Evolutionary conservation across 1,140 invertebrate species (phyloP).

Genomic region (Brachionus sp.): DNA sequence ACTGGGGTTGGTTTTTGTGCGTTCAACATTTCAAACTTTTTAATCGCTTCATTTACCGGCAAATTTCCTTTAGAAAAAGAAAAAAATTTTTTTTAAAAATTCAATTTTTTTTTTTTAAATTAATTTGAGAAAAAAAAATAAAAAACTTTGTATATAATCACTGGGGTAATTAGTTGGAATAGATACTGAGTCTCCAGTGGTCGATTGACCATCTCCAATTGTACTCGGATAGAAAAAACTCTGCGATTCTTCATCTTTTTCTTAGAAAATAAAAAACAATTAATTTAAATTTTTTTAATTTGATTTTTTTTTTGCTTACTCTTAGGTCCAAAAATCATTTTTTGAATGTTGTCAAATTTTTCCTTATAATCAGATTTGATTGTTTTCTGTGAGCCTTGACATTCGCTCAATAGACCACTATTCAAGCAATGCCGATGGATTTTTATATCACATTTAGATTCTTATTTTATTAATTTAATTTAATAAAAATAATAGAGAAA

Average conservation of each 20-base stretch:
- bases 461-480: neutral
- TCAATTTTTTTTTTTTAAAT: neutral
- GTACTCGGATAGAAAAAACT: neutral
- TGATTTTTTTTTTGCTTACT: too few relatives aligned
- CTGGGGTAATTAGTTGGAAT: conserved; percentile 3
- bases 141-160: conserved; percentile 26
- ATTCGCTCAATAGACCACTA: neutral
- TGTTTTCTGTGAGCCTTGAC: conserved; percentile 23
- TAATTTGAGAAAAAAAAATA: neutral
- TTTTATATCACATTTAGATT: conserved; percentile 40
- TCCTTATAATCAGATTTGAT: conserved; percentile 43
- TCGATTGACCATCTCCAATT: neutral
- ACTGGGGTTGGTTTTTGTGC: neutral
- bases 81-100: neutral
- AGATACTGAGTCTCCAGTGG: neutral
- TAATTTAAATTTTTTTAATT: too few relatives aligned
- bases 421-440: conserved; percentile 1
- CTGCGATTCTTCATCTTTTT: conserved; percentile 20
- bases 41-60: conserved; percentile 24
- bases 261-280: too few relatives aligned
- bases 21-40: conserved; percentile 38
- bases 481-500: neutral
- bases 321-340: conserved; percentile 25
- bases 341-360: conserved; percentile 41
- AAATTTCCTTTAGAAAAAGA: conserved; percentile 17